Base-by-base conservation (phyloP, 2,888 invertebrate genomes). In the Allolobophora icterica region DNA sequence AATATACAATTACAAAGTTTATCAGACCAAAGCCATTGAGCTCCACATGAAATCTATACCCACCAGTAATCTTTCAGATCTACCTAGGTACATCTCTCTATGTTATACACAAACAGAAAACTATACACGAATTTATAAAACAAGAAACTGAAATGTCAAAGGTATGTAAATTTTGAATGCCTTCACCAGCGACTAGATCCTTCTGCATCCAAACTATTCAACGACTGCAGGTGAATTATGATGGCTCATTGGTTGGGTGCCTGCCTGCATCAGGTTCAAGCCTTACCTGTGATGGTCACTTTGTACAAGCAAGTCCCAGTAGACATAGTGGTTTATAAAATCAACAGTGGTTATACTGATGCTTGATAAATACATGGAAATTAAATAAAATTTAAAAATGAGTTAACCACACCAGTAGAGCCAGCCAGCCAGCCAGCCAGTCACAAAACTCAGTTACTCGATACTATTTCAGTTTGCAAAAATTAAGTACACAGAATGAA, bases 1-100 rank as follows among this genome's bases (percentile, higher is more conserved):
- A 71, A 71, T 71, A 71, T n/a, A 71, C 71, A n/a, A 71, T n/a
- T n/a, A 71, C n/a, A 71, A 71, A 71, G 71, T 71, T 71, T n/a
- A 71, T 71, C 30, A 71, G n/a, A 30, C 30, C 71, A 71, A 71
- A n/a, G n/a, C 71, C 30, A 71, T n/a, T 13, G n/a, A n/a, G 13
- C 30, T n/a, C 71, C 71, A 71, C n/a, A 71, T n/a, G n/a, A n/a
- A n/a, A 30, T 71, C 71, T 71, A n/a, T n/a, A 11, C 13, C 30
- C 8, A 71, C 4, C n/a, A 58, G 30, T 58, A 24, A 58, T 24
- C 45, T 45, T 15, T 52, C 24, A 52, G 52, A 52, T 21, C 24
- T n/a, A 0, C n/a, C 71, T n/a, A 71, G 1, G n/a, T n/a, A 71
- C 30, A 71, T 71, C 8, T n/a, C 71, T n/a, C 71, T 71, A n/a